Conservation (phyloP, 2,113 vertebrate genomes). For the Burhinus oedicnemus region DNA sequence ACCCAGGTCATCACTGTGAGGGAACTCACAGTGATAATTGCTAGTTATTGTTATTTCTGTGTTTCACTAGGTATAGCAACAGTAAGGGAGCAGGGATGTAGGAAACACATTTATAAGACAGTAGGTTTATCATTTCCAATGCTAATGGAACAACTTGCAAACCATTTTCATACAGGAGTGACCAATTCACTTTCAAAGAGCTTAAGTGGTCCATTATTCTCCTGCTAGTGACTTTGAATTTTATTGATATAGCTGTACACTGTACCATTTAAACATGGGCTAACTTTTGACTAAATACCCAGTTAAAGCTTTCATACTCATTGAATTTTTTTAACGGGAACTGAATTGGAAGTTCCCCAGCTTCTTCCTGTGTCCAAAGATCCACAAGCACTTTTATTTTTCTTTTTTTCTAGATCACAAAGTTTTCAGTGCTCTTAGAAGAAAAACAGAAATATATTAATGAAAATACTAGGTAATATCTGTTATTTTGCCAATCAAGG, state of each 20-base stretch:
- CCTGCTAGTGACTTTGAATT: neutral
- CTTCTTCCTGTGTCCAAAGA: neutral
- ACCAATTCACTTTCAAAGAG: neutral
- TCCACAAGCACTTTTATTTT: neutral
- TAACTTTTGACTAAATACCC: neutral
- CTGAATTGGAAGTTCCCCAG: neutral
- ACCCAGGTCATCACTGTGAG: too few species aligned
- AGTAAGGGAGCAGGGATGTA: neutral
- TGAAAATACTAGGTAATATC: neutral
- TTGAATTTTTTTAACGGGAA: neutral
- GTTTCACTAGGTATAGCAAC: neutral
- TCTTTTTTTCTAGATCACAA: neutral
- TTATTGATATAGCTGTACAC: neutral
- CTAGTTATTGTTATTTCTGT: neutral
- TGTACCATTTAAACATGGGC: neutral
- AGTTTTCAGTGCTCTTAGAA: neutral
- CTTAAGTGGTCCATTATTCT: neutral
- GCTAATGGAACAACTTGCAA: neutral
- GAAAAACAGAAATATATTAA: neutral
- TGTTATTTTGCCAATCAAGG: neutral
- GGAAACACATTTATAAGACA: neutral
- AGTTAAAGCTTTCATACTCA: neutral
- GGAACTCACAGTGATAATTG: neutral
- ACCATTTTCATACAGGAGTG: neutral
- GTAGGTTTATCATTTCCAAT: neutral